Evolutionary conservation across 2,113 vertebrate genomes (phyloP), one percentile per base, ranked within the genome.

Genomic region (Vulpes vulpes): DNA sequence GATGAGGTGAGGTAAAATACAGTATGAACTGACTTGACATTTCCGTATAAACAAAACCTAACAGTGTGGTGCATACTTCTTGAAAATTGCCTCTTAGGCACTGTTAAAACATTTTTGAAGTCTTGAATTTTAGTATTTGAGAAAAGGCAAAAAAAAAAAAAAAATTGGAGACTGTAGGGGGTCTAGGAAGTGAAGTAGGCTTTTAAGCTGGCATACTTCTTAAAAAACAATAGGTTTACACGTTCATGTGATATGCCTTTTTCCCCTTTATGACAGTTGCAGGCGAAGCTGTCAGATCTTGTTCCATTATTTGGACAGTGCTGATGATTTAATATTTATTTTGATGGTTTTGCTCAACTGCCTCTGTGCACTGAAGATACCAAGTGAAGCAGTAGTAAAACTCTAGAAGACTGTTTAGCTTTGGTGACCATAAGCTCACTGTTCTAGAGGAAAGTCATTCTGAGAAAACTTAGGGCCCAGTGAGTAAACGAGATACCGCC

Each of bases 101-200:
- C 25, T 65, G 14, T 64, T 93, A 23, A 59, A 35, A 65, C 17
- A n/a, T 76, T 93, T 89, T 86, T 64, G 16, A 94, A 73, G 55
- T 76, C 38, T 93, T 96, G 35, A 89, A 65, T 91, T 97, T 96
- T 76, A 87, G n/a, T 90, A 81, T 89, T 96, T 81, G 74, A 78
- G 78, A 35, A 91, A 93, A 89, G 91, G 25, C 64, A 94, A 43
- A 43, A 57, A 95, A 69, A 83, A n/a, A n/a, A n/a, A 57, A 95
- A 69, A 83, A 93, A 82, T 60, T 86, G 83, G 59, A 95, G 84
- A 60, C 67, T 43, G n/a, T 20, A 20, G 51, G 30, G 17, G 2
- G 20, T 22, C 4, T 69, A 25, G 69, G 84, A 27, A 95, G 43
- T 86, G 95, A 88, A 71, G 79, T 94, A 94, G 92, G 32, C 14